A percentile compares a stretch with the other conserved stretches of the same genome.
These are phyloP conservation scores for Lycia hirtaria DNA, from an alignment of 2,888 invertebrate species.

Conservation along the genomic window DNA sequence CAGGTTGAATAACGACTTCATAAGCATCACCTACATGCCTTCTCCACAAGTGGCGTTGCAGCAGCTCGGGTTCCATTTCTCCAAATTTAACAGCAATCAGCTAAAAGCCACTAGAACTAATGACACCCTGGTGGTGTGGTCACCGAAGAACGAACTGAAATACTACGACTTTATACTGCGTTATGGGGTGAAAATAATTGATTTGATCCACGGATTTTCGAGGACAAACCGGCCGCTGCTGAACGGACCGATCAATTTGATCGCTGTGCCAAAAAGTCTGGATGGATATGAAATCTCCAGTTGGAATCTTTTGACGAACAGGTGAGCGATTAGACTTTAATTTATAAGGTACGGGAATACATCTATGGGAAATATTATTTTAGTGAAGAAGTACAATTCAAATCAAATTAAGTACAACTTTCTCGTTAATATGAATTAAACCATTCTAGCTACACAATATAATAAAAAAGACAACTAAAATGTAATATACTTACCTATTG, in stretches of 20 bases:
- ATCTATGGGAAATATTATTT: no score
- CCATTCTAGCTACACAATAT: no score
- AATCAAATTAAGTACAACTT: no score
- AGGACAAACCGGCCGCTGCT: slow-evolving; percentile 58
- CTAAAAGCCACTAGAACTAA: slow-evolving; percentile 52
- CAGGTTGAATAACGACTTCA: slow-evolving; percentile 58
- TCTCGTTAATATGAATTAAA: no score
- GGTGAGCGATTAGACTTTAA: slow-evolving; percentile 53
- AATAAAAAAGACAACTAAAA: no score
- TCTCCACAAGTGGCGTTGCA: slow-evolving; percentile 73
- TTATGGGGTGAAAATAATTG: slow-evolving; percentile 65
- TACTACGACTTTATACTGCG: slow-evolving; percentile 63
- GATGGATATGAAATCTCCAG: slow-evolving; percentile 72
- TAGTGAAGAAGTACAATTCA: no score
- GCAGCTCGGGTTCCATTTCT: slow-evolving; percentile 75
- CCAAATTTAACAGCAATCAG: slow-evolving; percentile 55
- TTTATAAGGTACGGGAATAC: background rate
- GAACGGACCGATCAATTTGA: slow-evolving; percentile 71
- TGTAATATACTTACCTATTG: no score
- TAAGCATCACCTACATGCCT: slow-evolving; percentile 64
- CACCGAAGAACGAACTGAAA: slow-evolving; percentile 55
- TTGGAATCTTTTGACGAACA: slow-evolving; percentile 76
- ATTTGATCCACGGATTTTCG: slow-evolving; percentile 67
- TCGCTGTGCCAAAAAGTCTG: slow-evolving; percentile 65
- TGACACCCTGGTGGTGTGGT: slow-evolving; percentile 71